Evolutionary conservation across 2,113 vertebrate genomes (phyloP), one percentile per base, ranked within the genome.

Genomic region (Delphinus delphis): DNA sequence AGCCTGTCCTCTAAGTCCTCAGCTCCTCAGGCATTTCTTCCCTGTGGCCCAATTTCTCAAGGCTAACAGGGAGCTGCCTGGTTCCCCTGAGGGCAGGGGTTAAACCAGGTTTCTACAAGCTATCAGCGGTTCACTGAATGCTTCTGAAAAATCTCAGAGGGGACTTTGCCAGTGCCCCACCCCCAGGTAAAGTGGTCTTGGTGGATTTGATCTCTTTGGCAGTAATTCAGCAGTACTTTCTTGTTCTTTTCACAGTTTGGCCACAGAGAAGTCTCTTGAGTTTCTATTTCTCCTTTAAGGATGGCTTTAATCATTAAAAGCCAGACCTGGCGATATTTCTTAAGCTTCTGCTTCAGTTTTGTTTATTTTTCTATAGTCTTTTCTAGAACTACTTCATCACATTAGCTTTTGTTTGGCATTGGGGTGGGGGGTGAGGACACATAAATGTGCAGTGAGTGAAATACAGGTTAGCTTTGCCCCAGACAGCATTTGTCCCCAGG

Each of bases 301-400:
- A 84, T 68, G 60, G 38, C 76, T 73, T 55, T 82, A 60, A n/a
- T 96, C 53, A 6, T 94, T 87, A 90, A 87, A 90, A 88, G 18
- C 55, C 77, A 38, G 58, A 70, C 70, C n/a, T 83, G 41, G 74
- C n/a, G 33, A 83, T 93, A 86, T 81, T 87, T 96, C 90, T 89
- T 38, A 58, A 68, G 92, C 55, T 82, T 96, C 84, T 53, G 36
- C 88, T 31, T 67, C 71, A 18, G 36, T 93, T 90, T 95, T 74
- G 58, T 95, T 90, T 70, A 21, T 96, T 95, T 96, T 92, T 38
- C 90, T 38, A 8, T 25, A 44, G 25, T 70, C 90, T 84, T 94
- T 95, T 94, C 76, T 91, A 77, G 33, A 92, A 81, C 31, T 25
- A 38, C 65, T 94, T 94, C 12, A 89, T 89, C 74, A 36, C 23